phyloP scores from a whole-genome alignment of 2,888 invertebrate species.

The Folsomia manolachei region DNA sequence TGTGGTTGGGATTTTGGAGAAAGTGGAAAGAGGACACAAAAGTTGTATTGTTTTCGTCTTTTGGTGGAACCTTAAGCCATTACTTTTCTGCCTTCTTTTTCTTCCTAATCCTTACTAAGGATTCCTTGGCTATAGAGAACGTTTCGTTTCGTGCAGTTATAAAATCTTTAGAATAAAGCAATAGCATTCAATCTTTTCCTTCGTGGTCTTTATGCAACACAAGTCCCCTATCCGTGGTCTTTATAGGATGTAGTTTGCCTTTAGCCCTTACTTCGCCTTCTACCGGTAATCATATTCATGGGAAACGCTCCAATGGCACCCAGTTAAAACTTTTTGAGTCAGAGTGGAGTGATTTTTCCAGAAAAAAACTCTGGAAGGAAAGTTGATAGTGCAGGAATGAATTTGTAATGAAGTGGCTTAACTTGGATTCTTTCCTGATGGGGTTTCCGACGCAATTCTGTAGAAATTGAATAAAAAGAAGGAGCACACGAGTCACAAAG shows the following conservation, averaged over 20 bases:
- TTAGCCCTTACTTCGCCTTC: conserved; percentile 23
- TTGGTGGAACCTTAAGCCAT: conserved; percentile 18
- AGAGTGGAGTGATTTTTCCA: not conserved
- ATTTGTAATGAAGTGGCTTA: conserved; percentile 7
- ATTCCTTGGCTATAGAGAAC: not conserved
- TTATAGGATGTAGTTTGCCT: too few species aligned
- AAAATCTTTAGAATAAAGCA: too few species aligned
- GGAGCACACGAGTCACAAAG: too few species aligned
- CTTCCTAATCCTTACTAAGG: conserved; percentile 7
- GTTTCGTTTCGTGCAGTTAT: too few species aligned
- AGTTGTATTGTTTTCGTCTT: conserved; percentile 22
- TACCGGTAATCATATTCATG: not conserved
- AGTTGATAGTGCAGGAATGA: conserved; percentile 2
- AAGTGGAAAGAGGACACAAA: conserved; percentile 16
- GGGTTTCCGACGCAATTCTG: too few species aligned
- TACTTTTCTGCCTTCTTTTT: conserved; percentile 3
- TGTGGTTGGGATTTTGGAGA: conserved; percentile 20
- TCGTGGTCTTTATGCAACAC: too few species aligned
- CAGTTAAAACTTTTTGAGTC: conserved; percentile 30
- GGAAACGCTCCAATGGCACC: not conserved
- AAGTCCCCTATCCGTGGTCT: too few species aligned
- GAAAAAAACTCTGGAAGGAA: not conserved
- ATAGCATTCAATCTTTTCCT: too few species aligned
- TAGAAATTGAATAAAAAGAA: too few species aligned
- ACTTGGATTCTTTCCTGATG: too few species aligned